A percentile compares a stretch with the other conserved stretches of the same genome.
Evolutionary conservation across 2,888 invertebrate species (phyloP).

Genomic region (Anthophora plumipes): DNA sequence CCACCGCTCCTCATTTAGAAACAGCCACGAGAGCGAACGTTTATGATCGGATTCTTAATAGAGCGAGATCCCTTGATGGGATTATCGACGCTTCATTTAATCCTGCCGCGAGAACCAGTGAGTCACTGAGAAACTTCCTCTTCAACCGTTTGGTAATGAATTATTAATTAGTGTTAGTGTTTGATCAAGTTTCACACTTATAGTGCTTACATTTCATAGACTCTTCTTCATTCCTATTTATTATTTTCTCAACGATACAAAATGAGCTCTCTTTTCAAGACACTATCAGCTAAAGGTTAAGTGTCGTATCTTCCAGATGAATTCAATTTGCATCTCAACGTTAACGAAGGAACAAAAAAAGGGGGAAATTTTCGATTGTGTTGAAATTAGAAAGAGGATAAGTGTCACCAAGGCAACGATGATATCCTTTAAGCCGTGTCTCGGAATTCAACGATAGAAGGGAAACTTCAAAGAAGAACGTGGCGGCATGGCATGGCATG

Average conservation of each 20-base stretch:
- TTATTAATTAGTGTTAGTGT: slow-evolving; percentile 7
- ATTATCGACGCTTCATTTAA: slow-evolving; percentile 17
- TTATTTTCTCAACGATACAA: no score
- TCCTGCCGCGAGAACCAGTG: background rate
- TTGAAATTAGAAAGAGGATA: background rate
- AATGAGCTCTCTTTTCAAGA: no score
- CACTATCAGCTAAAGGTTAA: no score
- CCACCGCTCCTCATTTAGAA: slow-evolving; percentile 3
- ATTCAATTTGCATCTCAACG: no score
- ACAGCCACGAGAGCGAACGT: slow-evolving; percentile 1
- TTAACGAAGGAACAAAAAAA: no score
- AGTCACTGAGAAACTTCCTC: background rate
- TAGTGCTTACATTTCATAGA: background rate
- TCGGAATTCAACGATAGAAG: background rate
- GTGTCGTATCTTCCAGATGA: no score
- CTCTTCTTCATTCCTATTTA: no score
- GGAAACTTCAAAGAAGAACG: slow-evolving; percentile 36
- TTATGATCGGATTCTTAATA: slow-evolving; percentile 25
- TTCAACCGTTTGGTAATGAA: slow-evolving; percentile 8
- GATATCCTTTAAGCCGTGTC: slow-evolving; percentile 17
- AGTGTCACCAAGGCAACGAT: slow-evolving; percentile 9
- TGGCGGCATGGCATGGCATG: no score
- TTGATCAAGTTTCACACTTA: background rate
- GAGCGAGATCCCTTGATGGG: background rate
- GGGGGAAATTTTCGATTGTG: background rate